Conservation (phyloP, 2,888 invertebrate genomes). For the Chalcosyrphus nemorum region DNA sequence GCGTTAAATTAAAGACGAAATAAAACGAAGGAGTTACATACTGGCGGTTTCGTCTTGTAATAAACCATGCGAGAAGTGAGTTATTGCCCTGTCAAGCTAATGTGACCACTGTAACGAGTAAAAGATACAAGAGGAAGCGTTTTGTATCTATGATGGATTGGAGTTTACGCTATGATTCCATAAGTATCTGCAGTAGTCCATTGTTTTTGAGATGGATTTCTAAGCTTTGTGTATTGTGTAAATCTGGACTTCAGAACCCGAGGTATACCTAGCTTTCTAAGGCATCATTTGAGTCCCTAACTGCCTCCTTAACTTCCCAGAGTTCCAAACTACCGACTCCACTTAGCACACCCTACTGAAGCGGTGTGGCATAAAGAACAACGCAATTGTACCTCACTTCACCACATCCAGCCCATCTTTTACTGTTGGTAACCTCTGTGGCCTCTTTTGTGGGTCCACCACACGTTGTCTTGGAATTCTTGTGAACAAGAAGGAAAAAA, state of each 20-base stretch:
- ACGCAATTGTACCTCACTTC: background rate
- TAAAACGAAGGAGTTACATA: background rate
- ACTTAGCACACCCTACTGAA: background rate
- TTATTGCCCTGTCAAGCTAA: slow-evolving; percentile 1
- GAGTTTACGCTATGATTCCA: background rate
- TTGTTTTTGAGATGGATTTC: background rate
- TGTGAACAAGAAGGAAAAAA: slow-evolving; percentile 13
- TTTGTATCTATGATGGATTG: background rate
- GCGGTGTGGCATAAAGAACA: background rate
- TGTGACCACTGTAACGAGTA: background rate
- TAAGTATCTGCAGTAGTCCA: background rate
- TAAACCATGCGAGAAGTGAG: background rate
- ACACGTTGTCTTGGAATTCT: slow-evolving; percentile 24
- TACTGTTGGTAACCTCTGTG: slow-evolving; percentile 14
- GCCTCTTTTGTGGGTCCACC: slow-evolving; percentile 29
- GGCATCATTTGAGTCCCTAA: background rate
- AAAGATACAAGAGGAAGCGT: background rate
- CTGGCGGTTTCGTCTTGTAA: background rate
- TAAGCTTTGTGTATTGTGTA: too few species aligned
- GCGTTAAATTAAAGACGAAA: slow-evolving; percentile 8
- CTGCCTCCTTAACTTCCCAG: background rate
- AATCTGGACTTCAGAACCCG: too few species aligned
- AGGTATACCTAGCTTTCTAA: background rate
- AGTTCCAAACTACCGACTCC: background rate
- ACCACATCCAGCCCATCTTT: background rate